Base-by-base conservation (phyloP, 2,113 vertebrate genomes). In the Phyllostomus hastatus region DNA sequence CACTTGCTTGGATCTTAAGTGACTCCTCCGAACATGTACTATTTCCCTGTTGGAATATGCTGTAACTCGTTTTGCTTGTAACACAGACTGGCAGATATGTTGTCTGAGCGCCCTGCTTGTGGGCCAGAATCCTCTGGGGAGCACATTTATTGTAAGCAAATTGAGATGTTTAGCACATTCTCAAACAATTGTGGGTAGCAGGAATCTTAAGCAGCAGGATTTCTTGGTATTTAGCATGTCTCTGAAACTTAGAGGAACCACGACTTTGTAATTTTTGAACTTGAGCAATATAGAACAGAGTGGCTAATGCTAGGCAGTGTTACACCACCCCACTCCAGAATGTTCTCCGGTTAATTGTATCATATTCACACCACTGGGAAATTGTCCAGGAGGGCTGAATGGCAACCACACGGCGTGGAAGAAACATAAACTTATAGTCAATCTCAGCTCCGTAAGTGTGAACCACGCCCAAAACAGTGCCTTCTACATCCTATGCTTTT, bases 301-400 rank as follows among this genome's bases (percentile, higher is more conserved):
- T 46, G 22, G 16, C 48, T 61, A 95, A 75, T 22, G 50, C 22
- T 50, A 48, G 41, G 15, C 12, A 31, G 1, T 33, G 7, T 28
- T 88, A 24, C 0, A 19, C 0, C 59, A 2, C 31, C 17, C 14
- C 19, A 79, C 78, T 75, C 50, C 4, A 10, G 35, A 72, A 48
- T 24, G 4, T 19, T 79, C 14, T 86, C 5, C 8, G 10, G 33
- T 52, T 73, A n/a, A 57, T 0, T 5, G 1, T 38, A 24, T 59
- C 7, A 0, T 38, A 1, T 10, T 15, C 52, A 67, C 0, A 1
- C 3, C 50, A 17, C 43, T 43, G 33, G 94, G 46, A 50, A 88
- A 14, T 4, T 4, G 8, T 9, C n/a, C 3, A 5, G 14, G 15
- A 14, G 24, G 11, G 33, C 14, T 15, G 31, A 10, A 10, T 12